These are phyloP conservation scores for Coturnix japonica DNA, from an alignment of 2,113 vertebrate genomes.

Conservation along the genomic window DNA sequence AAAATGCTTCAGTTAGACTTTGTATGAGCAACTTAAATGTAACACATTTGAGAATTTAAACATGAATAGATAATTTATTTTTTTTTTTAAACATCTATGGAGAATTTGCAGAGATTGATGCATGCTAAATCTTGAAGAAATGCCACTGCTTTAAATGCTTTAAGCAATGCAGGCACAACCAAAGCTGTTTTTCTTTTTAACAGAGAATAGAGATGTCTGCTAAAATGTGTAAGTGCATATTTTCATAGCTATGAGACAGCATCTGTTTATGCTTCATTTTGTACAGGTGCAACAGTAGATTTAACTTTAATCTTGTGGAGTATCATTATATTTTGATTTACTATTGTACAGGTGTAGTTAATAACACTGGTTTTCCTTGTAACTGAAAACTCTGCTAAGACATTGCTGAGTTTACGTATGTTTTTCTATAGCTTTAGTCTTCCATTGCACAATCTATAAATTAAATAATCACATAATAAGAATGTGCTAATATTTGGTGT, in stretches of 20 bases:
- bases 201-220: not conserved
- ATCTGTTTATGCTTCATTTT: not conserved
- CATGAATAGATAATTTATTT: not conserved
- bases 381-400: not conserved
- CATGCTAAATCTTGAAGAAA: slow-evolving; percentile 2
- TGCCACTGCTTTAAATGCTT: not conserved
- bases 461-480: not conserved
- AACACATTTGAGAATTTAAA: not conserved
- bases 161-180: not conserved
- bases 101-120: not conserved
- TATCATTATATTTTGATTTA: not conserved
- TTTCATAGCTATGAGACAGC: not conserved
- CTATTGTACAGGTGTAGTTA: not conserved
- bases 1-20: slow-evolving; percentile 10
- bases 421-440: not conserved
- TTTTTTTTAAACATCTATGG: not conserved
- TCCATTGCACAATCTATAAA: not conserved
- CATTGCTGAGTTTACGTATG: not conserved
- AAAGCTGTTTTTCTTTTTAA: not conserved
- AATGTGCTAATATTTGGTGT: not conserved
- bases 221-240: not conserved
- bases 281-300: not conserved
- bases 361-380: not conserved
- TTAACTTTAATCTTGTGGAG: not conserved
- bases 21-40: not conserved